phyloP scores from a whole-genome alignment of 1,140 invertebrate species.

The Nymphalis io region DNA sequence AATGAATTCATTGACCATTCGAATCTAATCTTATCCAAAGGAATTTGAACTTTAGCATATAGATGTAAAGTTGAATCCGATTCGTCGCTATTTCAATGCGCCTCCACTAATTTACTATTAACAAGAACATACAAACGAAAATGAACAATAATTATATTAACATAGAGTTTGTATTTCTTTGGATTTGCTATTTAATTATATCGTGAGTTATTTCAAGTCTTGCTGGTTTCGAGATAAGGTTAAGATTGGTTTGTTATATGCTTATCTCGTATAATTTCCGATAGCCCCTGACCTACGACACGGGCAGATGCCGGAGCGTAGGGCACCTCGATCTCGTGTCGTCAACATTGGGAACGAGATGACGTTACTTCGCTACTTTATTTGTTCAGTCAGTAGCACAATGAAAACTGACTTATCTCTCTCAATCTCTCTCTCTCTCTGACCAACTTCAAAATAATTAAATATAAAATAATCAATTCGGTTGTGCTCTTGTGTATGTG shows the following conservation, averaged over 20 bases:
- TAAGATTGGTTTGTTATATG: not conserved
- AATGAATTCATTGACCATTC: conserved; percentile 29
- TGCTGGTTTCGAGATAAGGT: not conserved
- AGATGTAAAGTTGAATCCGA: not conserved
- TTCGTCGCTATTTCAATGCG: too few species aligned
- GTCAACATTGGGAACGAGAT: not conserved
- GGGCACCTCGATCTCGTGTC: conserved; percentile 17
- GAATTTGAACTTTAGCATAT: conserved; percentile 17
- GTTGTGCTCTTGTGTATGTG: too few species aligned
- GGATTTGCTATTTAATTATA: not conserved
- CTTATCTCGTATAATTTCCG: conserved; percentile 10
- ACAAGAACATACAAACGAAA: not conserved
- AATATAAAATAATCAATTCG: too few species aligned
- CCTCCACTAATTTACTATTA: not conserved
- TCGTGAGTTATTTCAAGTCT: not conserved
- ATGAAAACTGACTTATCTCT: too few species aligned
- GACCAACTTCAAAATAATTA: too few species aligned
- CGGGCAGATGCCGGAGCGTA: conserved; percentile 15
- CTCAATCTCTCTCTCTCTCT: too few species aligned
- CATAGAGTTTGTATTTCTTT: not conserved
- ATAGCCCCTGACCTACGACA: conserved; percentile 33
- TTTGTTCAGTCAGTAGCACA: not conserved
- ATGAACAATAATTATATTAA: not conserved
- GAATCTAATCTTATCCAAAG: not conserved
- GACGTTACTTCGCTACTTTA: conserved; percentile 3